Evolutionary conservation across 2,888 invertebrate genomes (phyloP).

Genomic region (Pollenia griseotomentosa): DNA sequence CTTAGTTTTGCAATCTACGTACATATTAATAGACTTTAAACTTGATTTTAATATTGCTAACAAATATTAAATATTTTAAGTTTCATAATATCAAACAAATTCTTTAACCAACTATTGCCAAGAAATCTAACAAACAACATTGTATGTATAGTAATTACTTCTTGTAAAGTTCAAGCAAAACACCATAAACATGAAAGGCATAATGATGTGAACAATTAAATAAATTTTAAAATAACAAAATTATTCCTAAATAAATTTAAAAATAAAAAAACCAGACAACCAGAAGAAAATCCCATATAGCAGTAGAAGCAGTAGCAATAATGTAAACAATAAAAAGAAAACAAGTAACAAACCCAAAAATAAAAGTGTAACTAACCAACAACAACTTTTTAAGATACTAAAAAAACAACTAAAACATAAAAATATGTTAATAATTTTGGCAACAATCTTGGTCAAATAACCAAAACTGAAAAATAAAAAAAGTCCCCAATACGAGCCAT

Average conservation of each 20-base stretch:
- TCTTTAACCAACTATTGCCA: constrained; percentile 36
- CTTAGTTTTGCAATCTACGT: too few species aligned
- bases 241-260: constrained; percentile 56
- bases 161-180: neutral
- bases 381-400: constrained; percentile 38
- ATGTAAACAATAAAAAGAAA: constrained; percentile 3
- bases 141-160: constrained; percentile 13
- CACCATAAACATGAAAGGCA: constrained; percentile 36
- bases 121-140: constrained; percentile 22
- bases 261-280: constrained; percentile 56
- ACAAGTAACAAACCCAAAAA: constrained; percentile 27
- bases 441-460: constrained; percentile 54
- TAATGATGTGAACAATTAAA: constrained; percentile 60
- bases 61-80: neutral
- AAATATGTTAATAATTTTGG: constrained; percentile 74
- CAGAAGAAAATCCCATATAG: constrained; percentile 39
- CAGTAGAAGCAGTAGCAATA: neutral
- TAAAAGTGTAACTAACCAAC: constrained; percentile 45
- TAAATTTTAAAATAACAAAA: constrained; percentile 59
- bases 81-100: constrained; percentile 7
- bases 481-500: constrained; percentile 60
- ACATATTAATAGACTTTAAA: neutral
- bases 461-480: constrained; percentile 12
- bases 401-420: constrained; percentile 28
- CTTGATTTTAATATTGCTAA: neutral